Evolutionary conservation across 2,113 vertebrate genomes (phyloP).

Genomic region (Poecile atricapillus): DNA sequence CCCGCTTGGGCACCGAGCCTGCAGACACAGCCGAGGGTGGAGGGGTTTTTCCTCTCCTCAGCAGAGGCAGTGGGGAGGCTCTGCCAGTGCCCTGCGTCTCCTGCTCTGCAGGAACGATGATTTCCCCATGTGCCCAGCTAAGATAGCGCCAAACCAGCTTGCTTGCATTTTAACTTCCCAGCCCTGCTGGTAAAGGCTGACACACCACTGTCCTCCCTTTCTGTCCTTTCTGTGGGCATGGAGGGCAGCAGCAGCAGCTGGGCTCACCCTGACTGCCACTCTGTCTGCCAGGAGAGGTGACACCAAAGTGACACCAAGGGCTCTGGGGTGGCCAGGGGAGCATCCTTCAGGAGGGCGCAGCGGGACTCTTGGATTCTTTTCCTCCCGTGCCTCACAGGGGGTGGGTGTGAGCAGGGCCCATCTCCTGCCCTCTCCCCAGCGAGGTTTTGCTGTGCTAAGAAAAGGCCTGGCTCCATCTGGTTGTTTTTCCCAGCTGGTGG

Average conservation of each 20-base stretch:
- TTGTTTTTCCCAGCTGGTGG: not conserved
- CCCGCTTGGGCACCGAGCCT: not conserved
- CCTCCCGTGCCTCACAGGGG: not conserved
- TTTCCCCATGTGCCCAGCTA: not conserved
- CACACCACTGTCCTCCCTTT: not conserved
- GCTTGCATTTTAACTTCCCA: not conserved
- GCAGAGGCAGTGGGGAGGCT: not conserved
- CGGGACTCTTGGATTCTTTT: not conserved
- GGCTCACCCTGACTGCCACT: not conserved
- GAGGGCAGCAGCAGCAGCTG: not conserved
- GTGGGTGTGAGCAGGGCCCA: accelerated
- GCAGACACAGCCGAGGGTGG: not conserved
- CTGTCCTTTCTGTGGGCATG: accelerated
- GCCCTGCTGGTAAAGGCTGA: not conserved
- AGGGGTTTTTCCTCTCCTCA: not conserved
- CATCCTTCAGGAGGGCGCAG: accelerated
- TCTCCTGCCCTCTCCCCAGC: not conserved
- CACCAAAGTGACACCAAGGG: not conserved
- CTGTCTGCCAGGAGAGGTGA: not conserved
- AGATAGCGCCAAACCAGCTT: not conserved
- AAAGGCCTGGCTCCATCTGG: accelerated
- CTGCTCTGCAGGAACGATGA: not conserved
- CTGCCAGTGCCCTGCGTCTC: not conserved
- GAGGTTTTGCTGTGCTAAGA: not conserved
- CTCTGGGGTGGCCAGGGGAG: not conserved